A percentile compares a stretch with the other conserved stretches of the same genome.
Conservation (phyloP, 2,888 invertebrate species). For the Platycheirus albimanus region DNA sequence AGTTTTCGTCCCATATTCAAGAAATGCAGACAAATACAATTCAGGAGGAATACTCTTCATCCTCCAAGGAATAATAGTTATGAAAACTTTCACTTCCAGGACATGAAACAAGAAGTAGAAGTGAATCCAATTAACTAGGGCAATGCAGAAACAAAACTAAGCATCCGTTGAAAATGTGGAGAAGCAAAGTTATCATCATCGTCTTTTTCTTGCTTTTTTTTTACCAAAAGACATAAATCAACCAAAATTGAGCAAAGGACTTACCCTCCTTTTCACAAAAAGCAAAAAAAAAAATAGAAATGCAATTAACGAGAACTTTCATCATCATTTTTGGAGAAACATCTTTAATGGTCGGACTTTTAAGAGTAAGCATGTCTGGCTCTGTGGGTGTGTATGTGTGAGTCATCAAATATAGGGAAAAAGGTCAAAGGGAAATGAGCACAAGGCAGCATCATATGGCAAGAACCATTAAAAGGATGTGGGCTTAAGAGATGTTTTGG, state of each 20-base stretch:
- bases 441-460: neutral
- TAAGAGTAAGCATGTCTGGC: neutral
- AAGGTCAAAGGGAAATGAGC: constrained; percentile 15
- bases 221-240: constrained; percentile 22
- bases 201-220: constrained; percentile 4
- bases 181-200: constrained; percentile 23
- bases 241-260: constrained; percentile 30
- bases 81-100: constrained; percentile 36
- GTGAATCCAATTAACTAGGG: constrained; percentile 55
- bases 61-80: neutral
- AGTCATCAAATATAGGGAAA: constrained; percentile 32
- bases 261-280: neutral
- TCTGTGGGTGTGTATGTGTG: neutral
- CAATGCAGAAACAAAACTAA: constrained; percentile 31
- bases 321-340: constrained; percentile 42
- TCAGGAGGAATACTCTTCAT: neutral
- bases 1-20: constrained; percentile 29
- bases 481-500: neutral
- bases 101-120: constrained; percentile 28
- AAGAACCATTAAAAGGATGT: neutral
- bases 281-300: constrained; percentile 17
- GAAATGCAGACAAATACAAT: constrained; percentile 8
- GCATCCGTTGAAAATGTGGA: neutral
- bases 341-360: constrained; percentile 36
- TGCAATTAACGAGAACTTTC: constrained; percentile 55